Evolutionary conservation across 2,888 invertebrate species (phyloP).

Genomic region (Tubiluchus corallicola): DNA sequence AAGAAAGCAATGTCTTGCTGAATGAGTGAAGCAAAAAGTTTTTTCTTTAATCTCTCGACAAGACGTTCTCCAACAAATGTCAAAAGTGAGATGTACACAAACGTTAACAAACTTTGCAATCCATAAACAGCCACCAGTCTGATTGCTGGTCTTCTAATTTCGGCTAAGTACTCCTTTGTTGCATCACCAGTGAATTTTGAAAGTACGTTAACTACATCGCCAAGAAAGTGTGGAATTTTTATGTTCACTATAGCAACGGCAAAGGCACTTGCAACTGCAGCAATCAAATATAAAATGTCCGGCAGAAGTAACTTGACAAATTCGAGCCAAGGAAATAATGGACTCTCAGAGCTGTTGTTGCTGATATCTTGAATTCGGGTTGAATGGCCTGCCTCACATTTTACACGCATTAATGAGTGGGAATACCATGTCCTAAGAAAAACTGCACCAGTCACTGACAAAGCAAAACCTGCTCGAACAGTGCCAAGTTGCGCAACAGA

Average conservation of each 20-base stretch:
- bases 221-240: slow-evolving; percentile 64
- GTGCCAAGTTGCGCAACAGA: too few species aligned
- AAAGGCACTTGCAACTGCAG: too few species aligned
- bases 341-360: too few species aligned
- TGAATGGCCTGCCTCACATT: too few species aligned
- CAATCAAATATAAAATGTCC: too few species aligned
- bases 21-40: slow-evolving; percentile 61
- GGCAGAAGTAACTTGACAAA: too few species aligned
- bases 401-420: too few species aligned
- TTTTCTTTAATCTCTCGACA: slow-evolving; percentile 56
- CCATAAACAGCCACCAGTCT: slow-evolving; percentile 48
- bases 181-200: slow-evolving; percentile 33
- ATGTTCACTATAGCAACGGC: slow-evolving; percentile 58
- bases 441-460: too few species aligned
- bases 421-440: too few species aligned
- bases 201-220: slow-evolving; percentile 59
- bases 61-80: slow-evolving; percentile 73
- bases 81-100: slow-evolving; percentile 66
- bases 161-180: slow-evolving; percentile 37
- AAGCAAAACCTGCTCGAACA: too few species aligned
- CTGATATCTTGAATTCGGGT: too few species aligned
- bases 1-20: slow-evolving; percentile 76
- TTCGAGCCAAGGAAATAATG: too few species aligned
- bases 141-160: slow-evolving; percentile 45
- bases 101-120: slow-evolving; percentile 61